These are phyloP conservation scores for Eugnorisma glareosa DNA, from an alignment of 2,888 invertebrate genomes.

Conservation along the genomic window DNA sequence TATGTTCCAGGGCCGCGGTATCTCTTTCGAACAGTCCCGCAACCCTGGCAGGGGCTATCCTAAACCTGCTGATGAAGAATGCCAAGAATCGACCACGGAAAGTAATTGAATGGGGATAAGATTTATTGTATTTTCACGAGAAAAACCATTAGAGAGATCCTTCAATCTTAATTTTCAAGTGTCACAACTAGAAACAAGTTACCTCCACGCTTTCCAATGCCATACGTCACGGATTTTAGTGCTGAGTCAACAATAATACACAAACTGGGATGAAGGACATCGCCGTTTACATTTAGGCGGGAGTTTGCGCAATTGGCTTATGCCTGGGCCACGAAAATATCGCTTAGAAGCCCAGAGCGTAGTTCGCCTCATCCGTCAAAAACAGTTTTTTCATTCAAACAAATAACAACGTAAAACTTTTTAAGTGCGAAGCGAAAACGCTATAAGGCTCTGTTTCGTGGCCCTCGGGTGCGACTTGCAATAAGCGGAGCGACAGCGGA, in stretches of 20 bases:
- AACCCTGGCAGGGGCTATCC: too few relatives aligned
- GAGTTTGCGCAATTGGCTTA: conserved; percentile 19
- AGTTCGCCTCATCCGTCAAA: not conserved
- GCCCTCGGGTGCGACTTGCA: not conserved
- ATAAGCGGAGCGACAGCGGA: conserved; percentile 6
- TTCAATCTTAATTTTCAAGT: not conserved
- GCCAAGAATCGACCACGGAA: not conserved
- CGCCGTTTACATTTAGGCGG: conserved; percentile 30
- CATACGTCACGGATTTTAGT: conserved; percentile 58
- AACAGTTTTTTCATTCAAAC: not conserved
- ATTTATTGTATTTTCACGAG: not conserved
- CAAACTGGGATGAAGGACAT: conserved; percentile 50
- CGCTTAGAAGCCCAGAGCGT: not conserved
- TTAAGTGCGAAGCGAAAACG: not conserved
- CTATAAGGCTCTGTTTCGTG: not conserved
- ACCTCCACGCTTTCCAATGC: conserved; percentile 22
- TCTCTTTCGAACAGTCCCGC: too few relatives aligned
- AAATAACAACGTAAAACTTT: not conserved
- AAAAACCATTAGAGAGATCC: not conserved
- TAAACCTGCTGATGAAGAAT: not conserved
- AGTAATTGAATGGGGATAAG: not conserved
- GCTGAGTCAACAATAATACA: conserved; percentile 57
- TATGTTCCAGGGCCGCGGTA: too few relatives aligned
- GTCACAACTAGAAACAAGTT: conserved; percentile 31
- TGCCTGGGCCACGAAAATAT: not conserved